A percentile compares a stretch with the other conserved stretches of the same genome.
These are phyloP conservation scores for Choristoneura rosaceana DNA, from an alignment of 2,888 invertebrate genomes.

Conservation along the genomic window DNA sequence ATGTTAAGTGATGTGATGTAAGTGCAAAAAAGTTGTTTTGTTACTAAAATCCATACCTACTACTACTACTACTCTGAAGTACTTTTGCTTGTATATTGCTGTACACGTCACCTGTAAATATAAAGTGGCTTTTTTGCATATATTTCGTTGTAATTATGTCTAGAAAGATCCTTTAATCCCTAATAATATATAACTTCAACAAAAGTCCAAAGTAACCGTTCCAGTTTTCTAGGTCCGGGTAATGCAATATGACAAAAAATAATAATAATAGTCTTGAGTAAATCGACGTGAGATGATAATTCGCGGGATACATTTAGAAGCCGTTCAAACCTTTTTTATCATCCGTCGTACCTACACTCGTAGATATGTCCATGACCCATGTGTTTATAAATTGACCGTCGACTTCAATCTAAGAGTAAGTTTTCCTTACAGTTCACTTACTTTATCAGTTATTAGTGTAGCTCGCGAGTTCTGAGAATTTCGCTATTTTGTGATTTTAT, in stretches of 20 bases:
- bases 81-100: constrained; percentile 1
- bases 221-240: background rate
- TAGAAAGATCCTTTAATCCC: background rate
- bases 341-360: background rate
- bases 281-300: background rate
- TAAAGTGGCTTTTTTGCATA: background rate
- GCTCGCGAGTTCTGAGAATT: background rate
- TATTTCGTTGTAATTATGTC: background rate
- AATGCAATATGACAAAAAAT: background rate
- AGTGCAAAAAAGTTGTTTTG: constrained; percentile 3
- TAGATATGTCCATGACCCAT: background rate
- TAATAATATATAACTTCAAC: background rate
- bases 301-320: background rate
- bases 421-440: background rate
- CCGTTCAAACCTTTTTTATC: background rate
- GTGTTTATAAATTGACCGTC: background rate
- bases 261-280: background rate
- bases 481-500: constrained; percentile 8
- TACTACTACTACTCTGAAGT: background rate
- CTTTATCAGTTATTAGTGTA: background rate
- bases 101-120: constrained; percentile 5
- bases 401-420: background rate
- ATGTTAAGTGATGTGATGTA: constrained; percentile 1
- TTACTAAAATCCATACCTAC: background rate
- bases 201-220: background rate